Base-by-base conservation (phyloP, 2,797 vertebrate genomes). In the Typhlichthys subterraneus region DNA sequence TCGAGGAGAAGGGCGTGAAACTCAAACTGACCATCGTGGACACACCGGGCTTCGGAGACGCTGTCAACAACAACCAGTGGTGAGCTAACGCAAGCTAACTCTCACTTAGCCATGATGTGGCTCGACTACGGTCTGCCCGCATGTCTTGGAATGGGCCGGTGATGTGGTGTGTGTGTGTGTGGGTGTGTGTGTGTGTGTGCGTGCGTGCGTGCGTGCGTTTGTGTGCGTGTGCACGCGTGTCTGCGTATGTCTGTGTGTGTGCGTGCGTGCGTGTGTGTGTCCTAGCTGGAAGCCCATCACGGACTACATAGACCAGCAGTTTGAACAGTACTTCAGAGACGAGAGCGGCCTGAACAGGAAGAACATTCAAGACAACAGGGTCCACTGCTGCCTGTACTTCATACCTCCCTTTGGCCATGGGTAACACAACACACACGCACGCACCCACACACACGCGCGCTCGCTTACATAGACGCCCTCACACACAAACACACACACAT, bases 381-480 rank as follows among this genome's bases (percentile, higher is more conserved):
- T 99, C 65, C 97, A 99, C 69, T 99, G 97, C 88, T 99, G 97
- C 80, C 93, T 99, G 1, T 99, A 99, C 84, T 99, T 99, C 85
- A 99, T 99, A 74, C 96, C 97, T 0, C 97, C 97, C 0, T 99
- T 98, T 0, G 97, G 97, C 29, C 97, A 99, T 0, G 97, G 97
- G 97, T 99, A 87, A 85, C 75, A 47, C 76, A 14, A 59, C 59
- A 68, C 3, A 23, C 45, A 33, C 31, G 49, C 56, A 19, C 10
- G 49, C 65, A 17, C 15, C 19, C 19, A 59, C 59, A 68, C 3
- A 23, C 23, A 4, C 23, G 23, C 19, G 19, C 4, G 4, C 23
- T 29, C 4, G 23, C 23, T 29, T 29, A 23, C 23, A 23, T 23
- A 23, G 23, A 23, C 23, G 23, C 23, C 3, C 23, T 23, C 23